A percentile compares a stretch with the other conserved stretches of the same genome.
Evolutionary conservation across 1,140 invertebrate species (phyloP).

Genomic region (Holotrichia oblita): DNA sequence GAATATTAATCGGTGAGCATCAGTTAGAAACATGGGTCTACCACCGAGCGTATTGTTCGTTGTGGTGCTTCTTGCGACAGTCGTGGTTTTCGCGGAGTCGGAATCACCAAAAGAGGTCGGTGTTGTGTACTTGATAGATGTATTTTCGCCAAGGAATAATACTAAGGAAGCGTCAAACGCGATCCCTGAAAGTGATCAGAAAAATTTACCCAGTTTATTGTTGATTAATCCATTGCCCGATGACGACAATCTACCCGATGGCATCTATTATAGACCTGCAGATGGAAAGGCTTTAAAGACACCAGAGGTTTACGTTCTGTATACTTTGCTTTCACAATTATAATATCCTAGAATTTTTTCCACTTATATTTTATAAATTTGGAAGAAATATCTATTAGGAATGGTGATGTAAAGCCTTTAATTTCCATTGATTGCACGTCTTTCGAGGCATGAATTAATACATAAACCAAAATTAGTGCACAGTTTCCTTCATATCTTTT

Average conservation of each 20-base stretch:
- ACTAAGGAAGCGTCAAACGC: not conserved
- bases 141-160: not conserved
- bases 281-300: conserved; percentile 19
- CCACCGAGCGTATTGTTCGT: conserved; percentile 10
- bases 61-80: conserved; percentile 26
- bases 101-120: not conserved
- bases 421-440: too few species aligned
- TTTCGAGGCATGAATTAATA: too few species aligned
- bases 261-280: conserved; percentile 16
- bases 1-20: not conserved
- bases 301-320: conserved; percentile 14
- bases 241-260: conserved; percentile 23
- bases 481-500: too few species aligned
- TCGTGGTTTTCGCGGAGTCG: not conserved
- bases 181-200: conserved; percentile 18
- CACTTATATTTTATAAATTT: too few species aligned
- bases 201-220: not conserved
- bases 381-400: too few species aligned
- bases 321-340: not conserved
- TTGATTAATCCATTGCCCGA: conserved; percentile 22
- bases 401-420: too few species aligned
- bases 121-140: conserved; percentile 7
- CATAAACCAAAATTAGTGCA: too few species aligned
- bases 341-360: too few species aligned
- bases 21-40: conserved; percentile 13